These are phyloP conservation scores for Hoplodrina blanda DNA, from an alignment of 2,888 invertebrate genomes.

Conservation along the genomic window DNA sequence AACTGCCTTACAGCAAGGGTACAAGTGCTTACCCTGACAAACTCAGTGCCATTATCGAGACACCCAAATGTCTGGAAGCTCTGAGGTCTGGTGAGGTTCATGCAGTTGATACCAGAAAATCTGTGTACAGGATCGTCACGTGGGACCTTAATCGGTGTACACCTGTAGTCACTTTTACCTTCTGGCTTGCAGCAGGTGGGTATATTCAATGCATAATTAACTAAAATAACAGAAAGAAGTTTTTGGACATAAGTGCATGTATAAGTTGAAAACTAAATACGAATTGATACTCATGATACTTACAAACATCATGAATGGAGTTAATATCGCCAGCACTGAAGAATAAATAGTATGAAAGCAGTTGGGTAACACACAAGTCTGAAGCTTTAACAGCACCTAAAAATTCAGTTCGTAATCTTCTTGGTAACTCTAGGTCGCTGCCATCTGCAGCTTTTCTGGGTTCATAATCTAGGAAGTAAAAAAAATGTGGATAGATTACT, in stretches of 20 bases:
- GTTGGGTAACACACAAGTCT: constrained; percentile 35
- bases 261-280: no score
- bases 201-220: constrained; percentile 22
- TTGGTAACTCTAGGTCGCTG: constrained; percentile 6
- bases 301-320: constrained; percentile 38
- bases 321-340: constrained; percentile 31
- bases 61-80: constrained; percentile 48
- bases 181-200: constrained; percentile 42
- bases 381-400: constrained; percentile 27
- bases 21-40: constrained; percentile 30
- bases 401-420: constrained; percentile 23
- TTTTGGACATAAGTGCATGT: no score
- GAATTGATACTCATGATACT: not conserved
- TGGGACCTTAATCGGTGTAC: constrained; percentile 41
- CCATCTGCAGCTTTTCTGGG: constrained; percentile 31
- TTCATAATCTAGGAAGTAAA: constrained; percentile 32
- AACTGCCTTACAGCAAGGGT: no score
- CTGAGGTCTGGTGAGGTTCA: constrained; percentile 51
- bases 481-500: no score
- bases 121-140: constrained; percentile 54
- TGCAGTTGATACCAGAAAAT: constrained; percentile 44
- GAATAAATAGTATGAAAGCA: constrained; percentile 34
- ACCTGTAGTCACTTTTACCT: constrained; percentile 39
- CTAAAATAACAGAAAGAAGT: constrained; percentile 27
- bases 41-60: constrained; percentile 29